Evolutionary conservation across 1,140 invertebrate species (phyloP), one percentile per base, ranked within the genome.

Genomic region (Drosophila mojavensis): DNA sequence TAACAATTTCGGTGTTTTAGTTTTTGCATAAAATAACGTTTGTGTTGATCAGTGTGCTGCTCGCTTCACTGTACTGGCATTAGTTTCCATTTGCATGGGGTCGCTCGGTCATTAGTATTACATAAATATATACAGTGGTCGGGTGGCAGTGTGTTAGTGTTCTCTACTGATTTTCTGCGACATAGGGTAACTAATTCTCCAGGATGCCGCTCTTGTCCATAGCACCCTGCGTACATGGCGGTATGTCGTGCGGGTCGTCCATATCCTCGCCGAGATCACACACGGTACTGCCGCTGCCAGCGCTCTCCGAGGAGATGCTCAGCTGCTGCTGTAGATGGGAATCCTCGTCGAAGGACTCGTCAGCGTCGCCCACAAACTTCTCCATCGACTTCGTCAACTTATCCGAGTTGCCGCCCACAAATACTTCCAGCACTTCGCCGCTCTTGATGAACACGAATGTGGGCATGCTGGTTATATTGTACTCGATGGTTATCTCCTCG

Each of bases 371-470:
- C 2, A 81, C 73, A 67, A 80, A 77, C 5, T 95, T 95, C 47
- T 94, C 79, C 79, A 97, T 94, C 7, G 93, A 93, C 79, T 94
- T 94, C 82, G 94, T 94, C 13, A 98, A 92, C 92, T 96, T 97
- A 0, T 96, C 95, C 17, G 94, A 93, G 89, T 96, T 97, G 28
- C 96, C 96, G 13, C 97, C 97, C 58, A 96, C 95, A 90, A 98
- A 96, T 20, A 94, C 93, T 7, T 96, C 94, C n/a, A 97, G 94
- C 80, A 95, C 94, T 85, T 95, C 91, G 20, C 94, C 93, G 72
- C 95, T 95, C 93, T 97, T 98, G 60, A 98, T 94, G 91, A 98
- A 98, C 6, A 98, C 93, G 92, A 99, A 99, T 0, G 98, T 98
- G n/a, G 98, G 98, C 97, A 98, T 98, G 48, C 96, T 96, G 66